Evolutionary conservation across 2,888 invertebrate genomes (phyloP).

Genomic region (Epinotia brunnichana): DNA sequence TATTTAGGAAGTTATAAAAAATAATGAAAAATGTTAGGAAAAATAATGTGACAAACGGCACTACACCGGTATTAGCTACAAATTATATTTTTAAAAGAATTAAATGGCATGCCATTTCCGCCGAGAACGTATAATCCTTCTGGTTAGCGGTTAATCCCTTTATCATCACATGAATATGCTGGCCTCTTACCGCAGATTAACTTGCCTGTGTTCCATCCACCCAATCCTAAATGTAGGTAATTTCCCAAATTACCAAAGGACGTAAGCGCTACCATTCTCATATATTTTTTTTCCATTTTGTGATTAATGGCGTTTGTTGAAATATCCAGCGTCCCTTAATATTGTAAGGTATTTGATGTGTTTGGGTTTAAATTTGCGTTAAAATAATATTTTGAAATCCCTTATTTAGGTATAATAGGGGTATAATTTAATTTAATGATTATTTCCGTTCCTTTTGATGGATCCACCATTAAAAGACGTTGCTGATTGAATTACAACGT

Average conservation of each 20-base stretch:
- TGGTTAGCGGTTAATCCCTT: constrained; percentile 23
- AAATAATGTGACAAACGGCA: no score
- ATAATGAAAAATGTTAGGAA: no score
- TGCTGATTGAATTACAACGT: no score
- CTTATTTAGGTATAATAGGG: not conserved
- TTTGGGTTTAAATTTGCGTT: not conserved
- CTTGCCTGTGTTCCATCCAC: constrained; percentile 9
- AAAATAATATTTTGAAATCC: not conserved
- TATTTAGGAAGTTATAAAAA: no score
- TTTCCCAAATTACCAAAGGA: not conserved
- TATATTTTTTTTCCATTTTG: not conserved
- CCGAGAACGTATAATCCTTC: not conserved
- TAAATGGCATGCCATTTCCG: constrained; percentile 1
- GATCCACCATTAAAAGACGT: not conserved
- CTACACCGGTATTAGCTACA: no score
- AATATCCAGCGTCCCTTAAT: not conserved
- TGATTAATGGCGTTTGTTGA: not conserved
- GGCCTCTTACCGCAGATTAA: constrained; percentile 19
- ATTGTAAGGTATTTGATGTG: not conserved
- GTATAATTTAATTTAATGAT: not conserved
- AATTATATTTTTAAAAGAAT: no score
- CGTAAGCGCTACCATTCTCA: not conserved
- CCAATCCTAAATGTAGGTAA: constrained; percentile 2
- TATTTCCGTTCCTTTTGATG: not conserved
- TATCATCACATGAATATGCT: constrained; percentile 29